These are phyloP conservation scores for Drosophila kambysellisi DNA, from an alignment of 2,888 invertebrate species.

Conservation along the genomic window DNA sequence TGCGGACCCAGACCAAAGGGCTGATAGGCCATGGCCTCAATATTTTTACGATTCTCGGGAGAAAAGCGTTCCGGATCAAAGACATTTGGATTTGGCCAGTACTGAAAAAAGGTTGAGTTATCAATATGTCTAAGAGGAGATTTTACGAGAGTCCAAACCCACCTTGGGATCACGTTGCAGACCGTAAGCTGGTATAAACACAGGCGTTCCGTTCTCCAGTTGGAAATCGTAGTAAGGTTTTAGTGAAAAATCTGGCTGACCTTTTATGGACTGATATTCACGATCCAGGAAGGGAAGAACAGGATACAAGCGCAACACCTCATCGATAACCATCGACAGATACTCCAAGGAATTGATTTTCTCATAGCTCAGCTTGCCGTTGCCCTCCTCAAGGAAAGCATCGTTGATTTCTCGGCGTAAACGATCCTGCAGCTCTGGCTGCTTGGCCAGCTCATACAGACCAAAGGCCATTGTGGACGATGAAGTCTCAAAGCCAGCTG, in stretches of 20 bases:
- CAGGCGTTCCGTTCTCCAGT: constrained; percentile 79
- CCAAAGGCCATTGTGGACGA: constrained; percentile 85
- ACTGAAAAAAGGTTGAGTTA: constrained; percentile 53
- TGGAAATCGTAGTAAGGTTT: constrained; percentile 79
- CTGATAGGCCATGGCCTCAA: constrained; percentile 75
- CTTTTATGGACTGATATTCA: constrained; percentile 65
- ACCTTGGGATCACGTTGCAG: constrained; percentile 84
- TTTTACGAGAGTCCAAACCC: neutral
- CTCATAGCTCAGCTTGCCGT: constrained; percentile 84
- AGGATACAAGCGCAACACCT: constrained; percentile 84
- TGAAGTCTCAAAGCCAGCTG: constrained; percentile 84
- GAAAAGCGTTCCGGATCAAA: constrained; percentile 84
- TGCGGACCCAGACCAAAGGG: constrained; percentile 83
- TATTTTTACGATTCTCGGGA: constrained; percentile 70
- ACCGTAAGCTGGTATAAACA: constrained; percentile 82
- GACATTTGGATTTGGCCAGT: constrained; percentile 80
- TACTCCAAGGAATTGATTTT: constrained; percentile 85
- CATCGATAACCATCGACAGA: constrained; percentile 85
- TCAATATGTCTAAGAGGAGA: neutral
- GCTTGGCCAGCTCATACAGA: constrained; percentile 84
- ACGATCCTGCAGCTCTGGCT: constrained; percentile 84
- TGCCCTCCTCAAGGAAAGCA: constrained; percentile 74
- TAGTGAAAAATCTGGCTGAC: constrained; percentile 68
- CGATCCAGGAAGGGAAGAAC: constrained; percentile 84
- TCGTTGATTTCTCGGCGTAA: constrained; percentile 85